A percentile compares a stretch with the other conserved stretches of the same genome.
Conservation (phyloP, 2,113 vertebrate species). For the Thymallus thymallus region DNA sequence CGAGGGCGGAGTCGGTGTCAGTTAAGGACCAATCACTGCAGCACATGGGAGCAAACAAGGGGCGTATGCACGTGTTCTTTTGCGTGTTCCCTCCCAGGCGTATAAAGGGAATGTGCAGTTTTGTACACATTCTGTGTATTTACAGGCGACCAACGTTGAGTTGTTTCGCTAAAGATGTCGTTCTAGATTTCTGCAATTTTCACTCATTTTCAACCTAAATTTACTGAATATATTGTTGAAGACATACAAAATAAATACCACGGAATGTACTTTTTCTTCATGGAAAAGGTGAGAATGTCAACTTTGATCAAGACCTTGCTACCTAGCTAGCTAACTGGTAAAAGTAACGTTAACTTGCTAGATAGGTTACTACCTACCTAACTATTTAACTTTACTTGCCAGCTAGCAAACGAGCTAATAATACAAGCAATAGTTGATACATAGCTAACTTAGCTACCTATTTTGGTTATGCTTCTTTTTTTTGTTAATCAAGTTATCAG, state of each 20-base stretch:
- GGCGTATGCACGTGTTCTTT: slow-evolving; percentile 17
- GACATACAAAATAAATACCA: neutral
- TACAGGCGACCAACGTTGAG: no score
- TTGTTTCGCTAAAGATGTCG: neutral
- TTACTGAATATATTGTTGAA: neutral
- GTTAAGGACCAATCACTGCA: slow-evolving; percentile 17
- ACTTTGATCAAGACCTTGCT: neutral
- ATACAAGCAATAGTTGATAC: no score
- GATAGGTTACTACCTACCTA: no score
- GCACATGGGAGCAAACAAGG: neutral
- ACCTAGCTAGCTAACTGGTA: neutral
- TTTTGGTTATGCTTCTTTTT: no score
- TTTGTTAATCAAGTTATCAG: no score
- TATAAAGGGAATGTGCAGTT: neutral
- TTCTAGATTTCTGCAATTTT: neutral
- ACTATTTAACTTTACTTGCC: no score
- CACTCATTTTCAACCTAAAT: neutral
- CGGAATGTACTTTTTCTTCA: neutral
- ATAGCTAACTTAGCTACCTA: no score
- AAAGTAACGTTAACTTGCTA: no score
- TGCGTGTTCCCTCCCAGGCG: slow-evolving; percentile 25
- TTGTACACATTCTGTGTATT: neutral
- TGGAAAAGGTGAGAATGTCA: slow-evolving; percentile 4
- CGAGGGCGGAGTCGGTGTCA: slow-evolving; percentile 5
- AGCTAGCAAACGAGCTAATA: no score